These are phyloP conservation scores for Himalopsyche tibetana DNA, from an alignment of 2,888 invertebrate species.

Conservation along the genomic window DNA sequence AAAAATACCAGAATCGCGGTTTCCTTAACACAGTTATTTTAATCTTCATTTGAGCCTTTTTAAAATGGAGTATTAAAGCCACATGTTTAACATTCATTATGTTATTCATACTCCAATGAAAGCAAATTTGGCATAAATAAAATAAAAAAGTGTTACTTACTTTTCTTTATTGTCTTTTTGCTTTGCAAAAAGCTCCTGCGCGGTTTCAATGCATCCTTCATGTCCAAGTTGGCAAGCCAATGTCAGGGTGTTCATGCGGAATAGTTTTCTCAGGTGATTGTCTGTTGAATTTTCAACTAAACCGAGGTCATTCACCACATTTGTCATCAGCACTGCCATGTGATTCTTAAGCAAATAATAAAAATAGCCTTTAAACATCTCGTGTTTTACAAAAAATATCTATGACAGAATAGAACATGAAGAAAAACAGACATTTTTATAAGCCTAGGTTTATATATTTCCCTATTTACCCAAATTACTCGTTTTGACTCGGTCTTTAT, in stretches of 20 bases:
- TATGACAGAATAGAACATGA: too few species aligned
- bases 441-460: too few species aligned
- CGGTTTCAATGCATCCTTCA: conserved; percentile 76
- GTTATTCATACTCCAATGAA: too few species aligned
- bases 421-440: too few species aligned
- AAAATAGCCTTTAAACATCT: not conserved
- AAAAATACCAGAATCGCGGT: too few species aligned
- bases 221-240: conserved; percentile 82
- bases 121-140: not conserved
- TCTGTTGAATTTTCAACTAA: conserved; percentile 74
- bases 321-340: conserved; percentile 70
- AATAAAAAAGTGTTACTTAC: conserved; percentile 23
- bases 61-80: too few species aligned
- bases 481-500: too few species aligned
- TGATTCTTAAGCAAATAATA: conserved; percentile 43
- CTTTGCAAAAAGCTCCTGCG: conserved; percentile 70
- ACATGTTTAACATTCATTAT: too few species aligned
- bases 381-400: too few species aligned
- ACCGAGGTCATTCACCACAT: conserved; percentile 75
- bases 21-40: too few species aligned
- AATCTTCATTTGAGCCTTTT: too few species aligned
- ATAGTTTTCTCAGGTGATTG: conserved; percentile 77
- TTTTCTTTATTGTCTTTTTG: not conserved
- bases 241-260: conserved; percentile 78
- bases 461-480: too few species aligned